Evolutionary conservation across 2,113 vertebrate genomes (phyloP).

Genomic region (Gymnogyps californianus): DNA sequence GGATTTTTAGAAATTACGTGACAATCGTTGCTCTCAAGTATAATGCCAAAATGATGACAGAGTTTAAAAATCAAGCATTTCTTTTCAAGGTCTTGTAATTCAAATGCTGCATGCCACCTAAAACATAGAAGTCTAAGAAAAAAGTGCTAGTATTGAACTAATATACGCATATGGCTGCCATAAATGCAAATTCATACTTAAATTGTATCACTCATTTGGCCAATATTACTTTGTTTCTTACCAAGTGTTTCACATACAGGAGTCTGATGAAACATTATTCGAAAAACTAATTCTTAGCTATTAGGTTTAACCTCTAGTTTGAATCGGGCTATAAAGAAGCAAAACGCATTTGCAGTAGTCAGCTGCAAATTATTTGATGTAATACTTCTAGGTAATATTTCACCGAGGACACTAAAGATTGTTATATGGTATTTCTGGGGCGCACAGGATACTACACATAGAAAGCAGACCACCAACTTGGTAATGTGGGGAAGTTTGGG

Average conservation of each 20-base stretch:
- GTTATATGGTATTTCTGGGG: not conserved
- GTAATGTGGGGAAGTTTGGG: fast-evolving
- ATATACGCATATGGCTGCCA: not conserved
- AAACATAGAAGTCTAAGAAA: not conserved
- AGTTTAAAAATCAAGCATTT: not conserved
- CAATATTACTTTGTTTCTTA: not conserved
- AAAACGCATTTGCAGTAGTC: not conserved
- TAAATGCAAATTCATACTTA: not conserved
- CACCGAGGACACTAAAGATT: not conserved
- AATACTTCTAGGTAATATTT: not conserved
- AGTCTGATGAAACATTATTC: not conserved
- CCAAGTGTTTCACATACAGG: not conserved
- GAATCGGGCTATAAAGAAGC: not conserved
- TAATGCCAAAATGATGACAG: not conserved
- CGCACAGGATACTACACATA: not conserved
- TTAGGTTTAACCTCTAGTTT: not conserved
- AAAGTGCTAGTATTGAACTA: not conserved
- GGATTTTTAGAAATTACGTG: not conserved
- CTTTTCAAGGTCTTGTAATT: not conserved
- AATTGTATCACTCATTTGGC: not conserved
- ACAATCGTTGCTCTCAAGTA: not conserved
- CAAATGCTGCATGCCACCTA: not conserved
- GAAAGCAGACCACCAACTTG: not conserved
- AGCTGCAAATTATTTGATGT: not conserved
- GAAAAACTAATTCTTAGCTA: not conserved